Conservation (phyloP, 2,888 invertebrate species). For the Dasypolia templi region DNA sequence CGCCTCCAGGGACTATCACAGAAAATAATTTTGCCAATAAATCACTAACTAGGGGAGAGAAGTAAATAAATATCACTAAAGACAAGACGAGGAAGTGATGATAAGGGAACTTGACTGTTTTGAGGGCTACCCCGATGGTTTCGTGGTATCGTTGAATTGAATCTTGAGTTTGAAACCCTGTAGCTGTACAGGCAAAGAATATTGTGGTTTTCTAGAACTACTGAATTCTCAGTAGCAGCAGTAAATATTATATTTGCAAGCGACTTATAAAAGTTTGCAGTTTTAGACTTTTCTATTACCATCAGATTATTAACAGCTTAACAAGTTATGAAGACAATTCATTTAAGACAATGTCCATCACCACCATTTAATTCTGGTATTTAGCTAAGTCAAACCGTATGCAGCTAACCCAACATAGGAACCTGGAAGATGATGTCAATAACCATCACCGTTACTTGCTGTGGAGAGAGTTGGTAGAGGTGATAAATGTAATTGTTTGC, state of each 20-base stretch:
- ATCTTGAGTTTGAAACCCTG: not conserved
- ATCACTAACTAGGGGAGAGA: conserved; percentile 27
- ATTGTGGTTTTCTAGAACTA: not conserved
- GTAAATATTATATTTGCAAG: not conserved
- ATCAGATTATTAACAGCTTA: no score
- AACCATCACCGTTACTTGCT: no score
- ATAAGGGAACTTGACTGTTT: conserved; percentile 4
- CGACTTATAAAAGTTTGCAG: not conserved
- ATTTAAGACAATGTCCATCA: no score
- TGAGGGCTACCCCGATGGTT: not conserved
- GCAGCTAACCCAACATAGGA: no score
- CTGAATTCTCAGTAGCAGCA: not conserved
- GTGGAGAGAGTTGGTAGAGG: no score
- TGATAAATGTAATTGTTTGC: no score
- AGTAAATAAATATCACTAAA: conserved; percentile 39
- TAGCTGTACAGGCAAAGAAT: not conserved
- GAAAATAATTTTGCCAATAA: conserved; percentile 51
- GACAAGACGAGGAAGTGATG: conserved; percentile 22
- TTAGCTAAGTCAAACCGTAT: no score
- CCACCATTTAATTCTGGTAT: no score
- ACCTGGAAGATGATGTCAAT: no score
- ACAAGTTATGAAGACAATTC: no score
- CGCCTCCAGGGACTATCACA: conserved; percentile 28
- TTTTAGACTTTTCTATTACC: not conserved
- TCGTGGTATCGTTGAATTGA: not conserved